phyloP scores from a whole-genome alignment of 1,140 invertebrate genomes.

The Rhynchophorus ferrugineus region DNA sequence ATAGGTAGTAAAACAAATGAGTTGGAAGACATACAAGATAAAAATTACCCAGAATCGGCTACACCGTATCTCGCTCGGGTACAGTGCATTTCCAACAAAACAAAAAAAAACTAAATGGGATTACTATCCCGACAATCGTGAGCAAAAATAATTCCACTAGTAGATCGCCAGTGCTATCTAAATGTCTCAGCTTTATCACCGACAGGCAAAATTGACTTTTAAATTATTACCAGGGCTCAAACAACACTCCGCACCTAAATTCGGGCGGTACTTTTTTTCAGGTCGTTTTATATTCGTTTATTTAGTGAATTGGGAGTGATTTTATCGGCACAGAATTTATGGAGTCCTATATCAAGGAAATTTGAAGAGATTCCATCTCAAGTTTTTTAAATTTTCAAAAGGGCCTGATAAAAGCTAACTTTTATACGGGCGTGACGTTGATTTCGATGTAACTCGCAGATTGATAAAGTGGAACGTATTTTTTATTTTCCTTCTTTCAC shows the following conservation, averaged over 20 bases:
- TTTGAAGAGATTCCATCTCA: neutral
- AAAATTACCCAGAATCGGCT: too few species aligned
- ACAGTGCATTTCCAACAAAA: too few species aligned
- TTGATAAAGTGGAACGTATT: too few species aligned
- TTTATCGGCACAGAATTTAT: neutral
- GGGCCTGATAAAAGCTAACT: neutral
- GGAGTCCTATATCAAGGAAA: neutral
- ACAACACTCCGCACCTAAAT: neutral
- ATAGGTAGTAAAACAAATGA: too few species aligned
- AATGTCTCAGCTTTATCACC: neutral
- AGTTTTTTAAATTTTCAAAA: neutral
- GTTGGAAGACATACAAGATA: too few species aligned
- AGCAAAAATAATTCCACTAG: too few species aligned
- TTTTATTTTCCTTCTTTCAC: too few species aligned
- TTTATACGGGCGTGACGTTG: neutral
- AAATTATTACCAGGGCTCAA: neutral
- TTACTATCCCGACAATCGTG: too few species aligned
- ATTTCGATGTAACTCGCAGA: too few species aligned
- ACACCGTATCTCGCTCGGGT: too few species aligned
- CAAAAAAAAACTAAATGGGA: too few species aligned
- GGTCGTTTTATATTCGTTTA: neutral
- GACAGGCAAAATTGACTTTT: neutral
- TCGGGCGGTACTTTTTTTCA: neutral
- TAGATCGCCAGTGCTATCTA: too few species aligned
- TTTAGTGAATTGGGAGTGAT: neutral